Base-by-base conservation (phyloP, 2,113 vertebrate species). In the Ciconia maguari region DNA sequence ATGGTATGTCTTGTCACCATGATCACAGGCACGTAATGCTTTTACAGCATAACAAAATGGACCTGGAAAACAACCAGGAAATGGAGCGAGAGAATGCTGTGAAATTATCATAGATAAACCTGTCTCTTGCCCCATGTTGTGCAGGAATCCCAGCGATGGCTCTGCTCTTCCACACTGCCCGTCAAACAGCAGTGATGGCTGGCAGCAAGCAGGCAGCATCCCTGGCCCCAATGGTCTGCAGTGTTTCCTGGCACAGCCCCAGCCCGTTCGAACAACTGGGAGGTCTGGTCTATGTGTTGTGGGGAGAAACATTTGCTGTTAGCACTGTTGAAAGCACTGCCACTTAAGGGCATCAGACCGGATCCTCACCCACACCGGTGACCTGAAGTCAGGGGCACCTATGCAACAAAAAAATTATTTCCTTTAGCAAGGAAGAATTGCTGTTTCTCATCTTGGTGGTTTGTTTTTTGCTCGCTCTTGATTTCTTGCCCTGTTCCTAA, bases 11-110 rank as follows among this genome's bases (percentile, higher is more conserved):
- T 81, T 95, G 93, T 96, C 94, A 92, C 91, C 78, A 13, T 41
- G 89, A 96, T 93, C 89, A 91, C 87, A 89, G 90, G 61, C 91
- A 64, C 12, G 8, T 69, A 69, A 65, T 69, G 77, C 91, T 94
- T 87, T 42, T 58, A 69, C 89, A 87, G 89, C 54, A 22, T 34
- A 91, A 85, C 87, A 82, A 54, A 94, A 83, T 52, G 57, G 65
- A 85, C 93, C 89, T 87, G 90, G 89, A 94, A 94, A 96, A 74
- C 87, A 94, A 83, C 82, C 70, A 76, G 84, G 57, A 91, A 90
- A 92, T 41, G 38, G 60, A 75, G 81, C 6, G 16, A 51, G 62
- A 74, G 82, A 95, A 74, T 57, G 86, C 82, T 95, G 76, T 86
- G 74, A 64, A 74, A 74, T 93, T 65, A 64, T 65, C 17, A 2